Evolutionary conservation across 2,797 vertebrate genomes (phyloP), one percentile per base, ranked within the genome.

Genomic region (Furcifer pardalis): DNA sequence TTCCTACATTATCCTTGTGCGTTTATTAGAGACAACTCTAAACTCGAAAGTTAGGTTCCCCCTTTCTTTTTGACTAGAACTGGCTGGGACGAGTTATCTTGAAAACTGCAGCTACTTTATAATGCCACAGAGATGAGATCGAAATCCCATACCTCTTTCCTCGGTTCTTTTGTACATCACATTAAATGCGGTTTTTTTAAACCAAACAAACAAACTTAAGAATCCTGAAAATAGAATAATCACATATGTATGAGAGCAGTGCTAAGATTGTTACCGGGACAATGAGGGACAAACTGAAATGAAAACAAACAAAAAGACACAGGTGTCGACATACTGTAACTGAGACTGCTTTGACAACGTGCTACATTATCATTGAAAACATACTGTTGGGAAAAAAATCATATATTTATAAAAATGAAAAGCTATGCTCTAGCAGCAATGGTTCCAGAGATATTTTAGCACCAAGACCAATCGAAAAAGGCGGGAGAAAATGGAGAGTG

Each of bases 371-470:
- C 90, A 91, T 94, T 94, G 89, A 94, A 94, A 96, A 95, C 89
- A 89, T 91, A 95, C 94, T 93, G 95, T 95, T 95, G 88, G 95
- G 96, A 96, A 96, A 96, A 96, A 96, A 94, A 95, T 95, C 69
- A 81, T 95, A 94, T 95, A 91, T 94, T 92, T 95, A 95, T 96
- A 95, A 95, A 94, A 93, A 96, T 95, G 95, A 95, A 96, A 95
- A 96, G 95, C 96, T 95, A 96, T 95, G 79, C 88, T 90, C 94
- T 96, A 96, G 96, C 96, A 96, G 96, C 96, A 96, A 96, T 35
- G 91, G 92, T 95, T 95, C 95, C 95, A 96, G 95, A 96, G 94
- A 96, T 96, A 95, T 94, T 92, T 95, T 96, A 96, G 96, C 96
- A 96, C 96, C 96, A 96, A 95, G 94, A 96, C 95, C 94, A 94